Percentiles rank a stretch among this genome's conserved stretches.
These are phyloP conservation scores for Misgurnus anguillicaudatus DNA, from an alignment of 2,113 vertebrate species.

Conservation along the genomic window DNA sequence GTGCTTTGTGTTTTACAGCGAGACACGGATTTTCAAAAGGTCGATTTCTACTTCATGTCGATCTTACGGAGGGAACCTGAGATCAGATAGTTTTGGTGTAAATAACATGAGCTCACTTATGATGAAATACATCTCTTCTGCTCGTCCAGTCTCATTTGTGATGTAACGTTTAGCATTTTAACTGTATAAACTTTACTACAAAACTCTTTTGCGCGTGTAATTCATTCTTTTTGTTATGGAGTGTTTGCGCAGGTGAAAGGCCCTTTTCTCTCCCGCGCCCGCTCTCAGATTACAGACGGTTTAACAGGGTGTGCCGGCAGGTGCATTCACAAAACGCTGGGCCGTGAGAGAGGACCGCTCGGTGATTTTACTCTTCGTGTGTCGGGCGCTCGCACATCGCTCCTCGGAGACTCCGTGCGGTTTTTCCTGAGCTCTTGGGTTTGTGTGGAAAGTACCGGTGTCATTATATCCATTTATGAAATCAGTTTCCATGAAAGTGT, in stretches of 20 bases:
- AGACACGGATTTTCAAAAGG: too few species aligned
- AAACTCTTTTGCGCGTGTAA: background rate
- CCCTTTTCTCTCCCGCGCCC: too few species aligned
- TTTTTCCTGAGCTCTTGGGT: background rate
- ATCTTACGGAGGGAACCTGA: too few species aligned
- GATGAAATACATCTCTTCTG: background rate
- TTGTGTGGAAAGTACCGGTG: conserved; percentile 37
- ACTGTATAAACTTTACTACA: conserved; percentile 54
- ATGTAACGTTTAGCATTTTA: conserved; percentile 49
- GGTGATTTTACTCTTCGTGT: too few species aligned
- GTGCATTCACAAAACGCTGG: conserved; percentile 2
- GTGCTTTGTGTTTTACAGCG: too few species aligned
- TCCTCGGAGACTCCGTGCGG: background rate
- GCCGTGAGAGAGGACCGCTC: background rate
- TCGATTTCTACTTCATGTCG: too few species aligned
- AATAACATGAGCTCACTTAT: background rate
- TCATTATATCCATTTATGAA: background rate
- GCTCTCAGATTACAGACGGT: background rate
- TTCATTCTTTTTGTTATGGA: background rate
- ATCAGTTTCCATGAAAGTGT: background rate
- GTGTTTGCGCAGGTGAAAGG: conserved; percentile 4
- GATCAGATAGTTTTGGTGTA: background rate
- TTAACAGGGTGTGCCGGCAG: background rate
- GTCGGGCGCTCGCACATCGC: too few species aligned
- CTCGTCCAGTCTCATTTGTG: conserved; percentile 18